A percentile compares a stretch with the other conserved stretches of the same genome.
These are phyloP conservation scores for Tauraco erythrolophus DNA, from an alignment of 2,113 vertebrate species.

Conservation along the genomic window DNA sequence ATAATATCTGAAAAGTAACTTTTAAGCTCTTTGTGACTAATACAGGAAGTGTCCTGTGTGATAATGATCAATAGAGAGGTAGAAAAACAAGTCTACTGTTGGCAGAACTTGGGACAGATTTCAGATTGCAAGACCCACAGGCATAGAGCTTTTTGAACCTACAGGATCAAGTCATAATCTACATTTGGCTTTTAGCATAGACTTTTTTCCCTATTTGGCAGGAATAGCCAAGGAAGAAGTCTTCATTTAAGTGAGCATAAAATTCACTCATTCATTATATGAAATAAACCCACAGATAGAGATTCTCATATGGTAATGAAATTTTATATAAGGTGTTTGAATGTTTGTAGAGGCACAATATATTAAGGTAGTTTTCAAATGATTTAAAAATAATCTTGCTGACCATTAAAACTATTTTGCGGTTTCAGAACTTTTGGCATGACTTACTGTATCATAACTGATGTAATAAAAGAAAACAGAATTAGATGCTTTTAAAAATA, in stretches of 20 bases:
- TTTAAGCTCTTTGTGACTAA: background rate
- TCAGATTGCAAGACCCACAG: background rate
- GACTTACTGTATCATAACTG: background rate
- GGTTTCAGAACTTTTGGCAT: conserved; percentile 29
- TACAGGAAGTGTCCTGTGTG: background rate
- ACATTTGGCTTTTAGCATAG: background rate
- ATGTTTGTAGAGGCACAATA: background rate
- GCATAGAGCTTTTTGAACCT: background rate
- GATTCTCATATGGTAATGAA: background rate
- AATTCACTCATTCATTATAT: background rate
- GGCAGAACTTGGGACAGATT: background rate
- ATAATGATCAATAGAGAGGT: background rate
- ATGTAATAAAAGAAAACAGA: conserved; percentile 40
- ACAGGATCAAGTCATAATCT: background rate
- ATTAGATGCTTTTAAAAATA: conserved; percentile 49
- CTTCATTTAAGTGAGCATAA: background rate
- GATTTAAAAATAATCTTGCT: background rate
- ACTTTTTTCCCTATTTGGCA: background rate
- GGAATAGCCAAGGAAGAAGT: background rate
- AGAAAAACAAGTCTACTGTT: background rate
- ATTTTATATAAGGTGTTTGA: background rate
- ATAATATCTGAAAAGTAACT: background rate
- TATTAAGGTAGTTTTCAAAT: background rate
- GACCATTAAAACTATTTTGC: conserved; percentile 13
- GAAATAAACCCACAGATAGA: background rate